phyloP scores from a whole-genome alignment of 2,797 vertebrate species.

The Cynopterus sphinx region DNA sequence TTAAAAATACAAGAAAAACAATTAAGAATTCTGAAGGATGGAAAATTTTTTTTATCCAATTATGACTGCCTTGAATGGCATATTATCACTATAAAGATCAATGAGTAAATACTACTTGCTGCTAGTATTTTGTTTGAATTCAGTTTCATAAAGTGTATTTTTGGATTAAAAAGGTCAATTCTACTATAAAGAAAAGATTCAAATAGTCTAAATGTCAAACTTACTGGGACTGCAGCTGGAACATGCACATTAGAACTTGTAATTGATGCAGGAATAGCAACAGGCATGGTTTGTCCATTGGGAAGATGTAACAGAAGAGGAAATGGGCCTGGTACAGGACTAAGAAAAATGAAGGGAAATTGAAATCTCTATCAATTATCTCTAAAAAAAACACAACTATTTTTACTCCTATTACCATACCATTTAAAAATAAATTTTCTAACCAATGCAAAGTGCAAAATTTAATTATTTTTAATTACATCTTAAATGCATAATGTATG shows the following conservation, averaged over 20 bases:
- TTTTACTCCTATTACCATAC: neutral
- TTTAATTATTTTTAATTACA: slow-evolving; percentile 38
- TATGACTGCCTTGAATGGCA: neutral
- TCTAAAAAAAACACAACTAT: neutral
- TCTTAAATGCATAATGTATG: slow-evolving; percentile 39
- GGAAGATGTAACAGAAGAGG: slow-evolving; percentile 98
- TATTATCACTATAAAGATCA: neutral
- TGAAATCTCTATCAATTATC: slow-evolving; percentile 22
- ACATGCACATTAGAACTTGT: slow-evolving; percentile 98
- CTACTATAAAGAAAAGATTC: slow-evolving; percentile 41
- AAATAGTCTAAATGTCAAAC: slow-evolving; percentile 82
- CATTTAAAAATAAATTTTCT: slow-evolving; percentile 55
- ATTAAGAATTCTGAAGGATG: neutral
- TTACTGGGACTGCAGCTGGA: slow-evolving; percentile 97
- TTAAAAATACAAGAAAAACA: slow-evolving; percentile 7
- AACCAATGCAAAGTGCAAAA: slow-evolving; percentile 38
- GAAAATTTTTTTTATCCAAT: slow-evolving; percentile 42
- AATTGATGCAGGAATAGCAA: slow-evolving; percentile 97
- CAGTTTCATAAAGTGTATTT: slow-evolving; percentile 50
- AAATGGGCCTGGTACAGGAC: slow-evolving; percentile 97
- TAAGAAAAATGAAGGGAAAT: slow-evolving; percentile 84
- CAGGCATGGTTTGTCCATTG: slow-evolving; percentile 98
- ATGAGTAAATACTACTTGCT: slow-evolving; percentile 23
- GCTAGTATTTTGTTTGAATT: slow-evolving; percentile 41
- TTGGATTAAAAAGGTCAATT: slow-evolving; percentile 37